These are phyloP conservation scores for Taenioides sp. DNA, from an alignment of 2,797 vertebrate species.

Conservation along the genomic window DNA sequence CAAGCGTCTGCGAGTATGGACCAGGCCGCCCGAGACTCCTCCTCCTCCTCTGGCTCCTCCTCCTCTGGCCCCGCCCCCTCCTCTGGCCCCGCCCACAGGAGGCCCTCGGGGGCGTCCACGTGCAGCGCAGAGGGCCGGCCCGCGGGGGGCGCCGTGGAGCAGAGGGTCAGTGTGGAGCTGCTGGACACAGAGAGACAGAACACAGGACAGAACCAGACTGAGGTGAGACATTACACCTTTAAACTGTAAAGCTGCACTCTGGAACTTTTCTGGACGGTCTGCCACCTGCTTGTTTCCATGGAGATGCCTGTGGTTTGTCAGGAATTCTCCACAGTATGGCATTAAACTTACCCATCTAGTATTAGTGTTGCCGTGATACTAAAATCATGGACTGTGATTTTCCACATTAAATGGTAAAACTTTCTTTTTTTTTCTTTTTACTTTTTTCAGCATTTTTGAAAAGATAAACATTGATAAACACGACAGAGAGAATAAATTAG, in stretches of 20 bases:
- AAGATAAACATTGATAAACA: too few relatives aligned
- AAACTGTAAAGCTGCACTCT: background rate
- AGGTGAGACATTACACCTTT: constrained; percentile 61
- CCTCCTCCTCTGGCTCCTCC: constrained; percentile 70
- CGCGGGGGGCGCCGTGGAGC: constrained; percentile 76
- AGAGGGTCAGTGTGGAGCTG: too few relatives aligned
- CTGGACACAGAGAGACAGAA: constrained; percentile 82
- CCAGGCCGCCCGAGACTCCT: constrained; percentile 87
- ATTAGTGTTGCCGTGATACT: too few relatives aligned
- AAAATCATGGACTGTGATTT: too few relatives aligned
- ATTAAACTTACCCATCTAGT: too few relatives aligned
- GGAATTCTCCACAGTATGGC: too few relatives aligned
- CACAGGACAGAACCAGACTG: constrained; percentile 64
- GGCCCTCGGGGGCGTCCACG: constrained; percentile 66
- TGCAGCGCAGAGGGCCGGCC: constrained; percentile 80
- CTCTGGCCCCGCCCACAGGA: constrained; percentile 68
- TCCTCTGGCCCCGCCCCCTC: constrained; percentile 58
- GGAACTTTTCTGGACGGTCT: background rate
- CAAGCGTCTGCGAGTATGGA: constrained; percentile 94
- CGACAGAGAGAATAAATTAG: too few relatives aligned
- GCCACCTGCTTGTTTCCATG: background rate
- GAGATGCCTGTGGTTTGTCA: too few relatives aligned
- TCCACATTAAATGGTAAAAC: too few relatives aligned
- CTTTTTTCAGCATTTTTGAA: too few relatives aligned
- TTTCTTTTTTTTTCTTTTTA: too few relatives aligned